Percentiles rank a stretch among this genome's conserved stretches.
Evolutionary conservation across 2,888 invertebrate species (phyloP).

Genomic region (Phyllotreta cruciferae): DNA sequence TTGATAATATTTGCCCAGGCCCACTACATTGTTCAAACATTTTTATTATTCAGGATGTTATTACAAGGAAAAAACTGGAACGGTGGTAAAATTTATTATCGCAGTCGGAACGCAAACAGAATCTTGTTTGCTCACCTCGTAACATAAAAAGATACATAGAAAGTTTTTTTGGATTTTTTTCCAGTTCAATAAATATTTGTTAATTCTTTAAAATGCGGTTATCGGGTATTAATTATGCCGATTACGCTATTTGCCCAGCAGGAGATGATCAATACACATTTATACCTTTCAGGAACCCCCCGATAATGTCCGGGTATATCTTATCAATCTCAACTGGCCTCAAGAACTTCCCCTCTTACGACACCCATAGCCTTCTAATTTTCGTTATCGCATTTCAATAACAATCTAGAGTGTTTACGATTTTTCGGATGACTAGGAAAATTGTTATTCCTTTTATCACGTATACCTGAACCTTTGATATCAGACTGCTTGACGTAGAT

Average conservation of each 20-base stretch:
- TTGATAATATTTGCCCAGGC: slow-evolving; percentile 25
- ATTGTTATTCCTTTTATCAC: slow-evolving; percentile 4
- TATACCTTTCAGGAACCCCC: too few relatives aligned
- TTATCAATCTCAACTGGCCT: too few relatives aligned
- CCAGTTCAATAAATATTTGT: slow-evolving; percentile 10
- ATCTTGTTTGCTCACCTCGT: slow-evolving; percentile 22
- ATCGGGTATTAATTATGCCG: slow-evolving; percentile 9
- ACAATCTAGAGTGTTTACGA: slow-evolving; percentile 6
- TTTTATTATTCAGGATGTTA: slow-evolving; percentile 31
- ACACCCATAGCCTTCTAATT: too few relatives aligned
- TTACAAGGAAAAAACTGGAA: slow-evolving; percentile 28
- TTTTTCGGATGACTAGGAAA: not conserved
- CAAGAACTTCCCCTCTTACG: too few relatives aligned
- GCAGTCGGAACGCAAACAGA: slow-evolving; percentile 16
- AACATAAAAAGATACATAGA: slow-evolving; percentile 22
- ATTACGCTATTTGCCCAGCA: slow-evolving; percentile 5
- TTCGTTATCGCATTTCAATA: not conserved
- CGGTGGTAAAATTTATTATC: slow-evolving; percentile 31
- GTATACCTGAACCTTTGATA: slow-evolving; percentile 17
- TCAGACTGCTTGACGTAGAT: slow-evolving; percentile 29
- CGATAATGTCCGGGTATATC: too few relatives aligned
- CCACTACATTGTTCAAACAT: slow-evolving; percentile 23
- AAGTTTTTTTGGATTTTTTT: slow-evolving; percentile 8
- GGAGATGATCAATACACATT: too few relatives aligned
- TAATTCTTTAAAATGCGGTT: slow-evolving; percentile 2